phyloP scores from a whole-genome alignment of 2,113 vertebrate species.

The Labeo catla region DNA sequence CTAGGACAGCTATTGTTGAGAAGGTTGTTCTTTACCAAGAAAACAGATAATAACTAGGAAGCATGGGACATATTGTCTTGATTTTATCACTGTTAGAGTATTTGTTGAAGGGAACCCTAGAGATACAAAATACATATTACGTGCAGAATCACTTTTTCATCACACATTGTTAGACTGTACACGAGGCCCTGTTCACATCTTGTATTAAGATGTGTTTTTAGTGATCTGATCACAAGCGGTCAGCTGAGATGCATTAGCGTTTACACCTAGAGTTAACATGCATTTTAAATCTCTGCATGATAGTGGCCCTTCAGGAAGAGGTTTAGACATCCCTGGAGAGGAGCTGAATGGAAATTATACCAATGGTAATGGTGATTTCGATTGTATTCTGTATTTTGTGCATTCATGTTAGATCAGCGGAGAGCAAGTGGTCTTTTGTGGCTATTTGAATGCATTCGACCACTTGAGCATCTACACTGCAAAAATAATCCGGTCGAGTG shows the following conservation, averaged over 20 bases:
- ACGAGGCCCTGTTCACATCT: background rate
- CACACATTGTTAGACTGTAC: background rate
- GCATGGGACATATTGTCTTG: background rate
- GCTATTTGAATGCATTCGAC: background rate
- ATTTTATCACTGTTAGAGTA: slow-evolving; percentile 18
- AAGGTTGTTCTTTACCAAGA: background rate
- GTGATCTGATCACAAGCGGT: no score
- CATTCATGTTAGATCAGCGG: background rate
- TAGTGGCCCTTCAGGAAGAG: no score
- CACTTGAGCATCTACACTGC: background rate
- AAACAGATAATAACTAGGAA: slow-evolving; percentile 16
- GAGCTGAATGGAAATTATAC: no score
- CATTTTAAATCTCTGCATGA: no score
- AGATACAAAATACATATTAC: background rate
- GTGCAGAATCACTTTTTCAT: background rate
- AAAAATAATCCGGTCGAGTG: background rate
- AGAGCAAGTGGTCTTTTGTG: background rate
- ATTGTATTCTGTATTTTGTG: background rate
- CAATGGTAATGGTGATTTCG: no score
- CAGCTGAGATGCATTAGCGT: no score
- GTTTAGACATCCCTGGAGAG: no score
- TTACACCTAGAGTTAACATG: no score
- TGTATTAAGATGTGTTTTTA: background rate
- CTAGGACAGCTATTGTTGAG: background rate
- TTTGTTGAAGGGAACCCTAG: background rate